Evolutionary conservation across 2,888 invertebrate genomes (phyloP).

Genomic region (Cartodere bifasciata): DNA sequence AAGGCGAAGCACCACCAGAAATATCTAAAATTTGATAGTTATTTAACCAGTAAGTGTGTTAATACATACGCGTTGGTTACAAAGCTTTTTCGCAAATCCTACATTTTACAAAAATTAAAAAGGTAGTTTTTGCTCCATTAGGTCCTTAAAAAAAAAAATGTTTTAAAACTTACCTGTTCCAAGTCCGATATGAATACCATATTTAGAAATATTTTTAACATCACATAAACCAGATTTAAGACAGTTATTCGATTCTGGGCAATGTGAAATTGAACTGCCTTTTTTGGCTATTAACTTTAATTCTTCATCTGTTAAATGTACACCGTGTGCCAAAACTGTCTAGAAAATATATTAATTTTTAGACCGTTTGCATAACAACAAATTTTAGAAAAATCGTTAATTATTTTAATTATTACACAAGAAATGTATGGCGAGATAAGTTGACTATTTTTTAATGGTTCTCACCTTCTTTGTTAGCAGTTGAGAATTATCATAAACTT

Average conservation of each 20-base stretch:
- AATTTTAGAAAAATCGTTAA: too few species aligned
- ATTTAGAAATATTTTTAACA: conserved; percentile 48
- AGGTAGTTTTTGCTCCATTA: not conserved
- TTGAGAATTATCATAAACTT: conserved; percentile 62
- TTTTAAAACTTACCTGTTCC: conserved; percentile 57
- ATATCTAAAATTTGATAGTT: conserved; percentile 56
- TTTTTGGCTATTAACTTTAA: conserved; percentile 45
- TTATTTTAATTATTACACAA: too few species aligned
- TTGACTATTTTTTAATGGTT: conserved; percentile 5
- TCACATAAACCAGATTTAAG: conserved; percentile 74
- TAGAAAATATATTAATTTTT: conserved; percentile 35
- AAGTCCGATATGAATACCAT: conserved; percentile 62
- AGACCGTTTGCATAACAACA: too few species aligned
- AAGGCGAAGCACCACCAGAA: conserved; percentile 66
- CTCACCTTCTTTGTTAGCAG: conserved; percentile 62
- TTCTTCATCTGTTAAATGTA: conserved; percentile 61
- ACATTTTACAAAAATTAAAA: not conserved
- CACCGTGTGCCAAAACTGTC: conserved; percentile 75
- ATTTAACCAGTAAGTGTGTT: too few species aligned
- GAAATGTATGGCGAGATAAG: too few species aligned
- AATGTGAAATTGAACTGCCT: conserved; percentile 66
- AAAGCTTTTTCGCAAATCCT: too few species aligned
- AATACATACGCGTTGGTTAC: too few species aligned
- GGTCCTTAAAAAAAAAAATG: conserved; percentile 3
- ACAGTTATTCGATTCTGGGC: conserved; percentile 75